phyloP scores from a whole-genome alignment of 1,140 invertebrate species.

The Pantala flavescens region DNA sequence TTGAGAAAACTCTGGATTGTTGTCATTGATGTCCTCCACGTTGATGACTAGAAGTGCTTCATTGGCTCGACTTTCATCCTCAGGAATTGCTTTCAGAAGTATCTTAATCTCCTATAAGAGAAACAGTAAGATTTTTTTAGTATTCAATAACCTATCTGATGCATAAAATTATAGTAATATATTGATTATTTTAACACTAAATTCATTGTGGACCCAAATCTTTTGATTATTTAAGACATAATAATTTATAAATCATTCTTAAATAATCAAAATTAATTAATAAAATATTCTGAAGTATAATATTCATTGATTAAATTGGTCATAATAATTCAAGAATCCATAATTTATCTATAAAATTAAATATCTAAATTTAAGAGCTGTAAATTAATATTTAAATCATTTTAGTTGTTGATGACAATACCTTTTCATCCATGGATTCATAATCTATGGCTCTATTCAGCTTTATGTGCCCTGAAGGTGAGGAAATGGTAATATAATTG shows the following conservation, averaged over 20 bases:
- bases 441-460: constrained; percentile 63
- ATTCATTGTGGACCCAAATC: no score
- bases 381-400: no score
- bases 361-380: no score
- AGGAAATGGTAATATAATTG: constrained; percentile 42
- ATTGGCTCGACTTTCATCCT: constrained; percentile 49
- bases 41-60: constrained; percentile 58
- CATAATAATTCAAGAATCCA: no score
- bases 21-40: constrained; percentile 68
- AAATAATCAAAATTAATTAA: no score
- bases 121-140: constrained; percentile 17
- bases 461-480: constrained; percentile 55
- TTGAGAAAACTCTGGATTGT: constrained; percentile 60
- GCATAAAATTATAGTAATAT: constrained; percentile 14
- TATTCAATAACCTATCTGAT: background rate
- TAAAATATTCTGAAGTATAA: no score
- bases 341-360: no score
- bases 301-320: no score
- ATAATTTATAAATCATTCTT: no score
- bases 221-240: no score
- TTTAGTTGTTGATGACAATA: constrained; percentile 25
- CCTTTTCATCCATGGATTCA: constrained; percentile 51
- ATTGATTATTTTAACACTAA: no score
- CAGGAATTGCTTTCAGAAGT: constrained; percentile 57
- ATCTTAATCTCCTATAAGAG: constrained; percentile 46